phyloP scores from a whole-genome alignment of 2,113 vertebrate species.

The Clupea harengus region DNA sequence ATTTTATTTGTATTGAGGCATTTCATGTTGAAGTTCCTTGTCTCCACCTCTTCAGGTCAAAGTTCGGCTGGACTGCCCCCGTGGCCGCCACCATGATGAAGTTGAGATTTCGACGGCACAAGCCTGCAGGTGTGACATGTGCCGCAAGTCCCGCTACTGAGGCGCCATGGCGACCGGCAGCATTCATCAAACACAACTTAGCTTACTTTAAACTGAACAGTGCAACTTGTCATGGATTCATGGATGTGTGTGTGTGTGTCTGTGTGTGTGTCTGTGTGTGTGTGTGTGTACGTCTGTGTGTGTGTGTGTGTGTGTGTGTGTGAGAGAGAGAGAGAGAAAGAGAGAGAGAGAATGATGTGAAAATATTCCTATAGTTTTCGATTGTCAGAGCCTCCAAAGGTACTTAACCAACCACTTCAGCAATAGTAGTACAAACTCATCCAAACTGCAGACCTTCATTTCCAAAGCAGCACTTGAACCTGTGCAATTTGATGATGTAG shows the following conservation, averaged over 20 bases:
- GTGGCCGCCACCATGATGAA: constrained; percentile 66
- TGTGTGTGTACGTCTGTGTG: neutral
- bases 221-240: neutral
- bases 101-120: constrained; percentile 79
- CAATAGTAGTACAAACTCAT: neutral
- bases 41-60: constrained; percentile 70
- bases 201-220: neutral
- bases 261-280: neutral
- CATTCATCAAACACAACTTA: neutral
- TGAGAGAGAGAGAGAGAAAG: constrained; percentile 36
- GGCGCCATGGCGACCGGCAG: neutral
- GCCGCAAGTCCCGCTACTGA: constrained; percentile 82
- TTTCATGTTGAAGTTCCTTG: neutral
- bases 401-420: neutral
- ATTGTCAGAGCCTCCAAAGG: neutral
- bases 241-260: neutral
- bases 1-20: neutral
- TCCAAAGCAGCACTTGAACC: neutral
- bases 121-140: constrained; percentile 84
- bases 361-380: constrained; percentile 10
- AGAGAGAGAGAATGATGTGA: constrained; percentile 42
- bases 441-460: neutral
- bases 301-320: neutral
- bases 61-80: constrained; percentile 76
- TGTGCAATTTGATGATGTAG: constrained; percentile 25